phyloP scores from a whole-genome alignment of 1,140 invertebrate species.

The Drosophila arawakana region DNA sequence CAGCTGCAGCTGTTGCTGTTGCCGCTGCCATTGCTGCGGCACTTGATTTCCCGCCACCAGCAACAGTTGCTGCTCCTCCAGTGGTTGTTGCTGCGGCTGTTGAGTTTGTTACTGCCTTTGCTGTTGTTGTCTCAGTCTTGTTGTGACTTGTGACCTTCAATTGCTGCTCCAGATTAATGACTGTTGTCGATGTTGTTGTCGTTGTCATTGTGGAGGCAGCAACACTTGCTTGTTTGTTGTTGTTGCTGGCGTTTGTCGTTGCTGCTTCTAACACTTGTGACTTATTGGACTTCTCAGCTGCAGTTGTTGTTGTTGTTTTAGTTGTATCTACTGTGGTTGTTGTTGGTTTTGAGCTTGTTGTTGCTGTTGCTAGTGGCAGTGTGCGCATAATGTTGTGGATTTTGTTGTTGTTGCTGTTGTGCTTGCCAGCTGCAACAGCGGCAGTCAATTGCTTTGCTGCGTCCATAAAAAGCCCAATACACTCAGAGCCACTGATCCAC shows the following conservation, averaged over 20 bases:
- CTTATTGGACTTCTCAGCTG: conserved; percentile 14
- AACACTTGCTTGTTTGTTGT: conserved; percentile 11
- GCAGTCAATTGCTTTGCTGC: conserved; percentile 78
- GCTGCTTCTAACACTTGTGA: conserved; percentile 25
- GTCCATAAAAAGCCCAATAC: conserved; percentile 66
- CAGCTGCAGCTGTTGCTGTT: conserved; percentile 65
- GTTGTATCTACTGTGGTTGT: conserved; percentile 9
- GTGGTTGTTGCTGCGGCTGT: conserved; percentile 25
- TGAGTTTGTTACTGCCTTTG: conserved; percentile 18
- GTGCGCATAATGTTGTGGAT: conserved; percentile 29
- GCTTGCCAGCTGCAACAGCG: conserved; percentile 58
- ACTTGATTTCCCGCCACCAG: conserved; percentile 36
- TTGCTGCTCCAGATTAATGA: neutral
- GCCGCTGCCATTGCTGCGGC: conserved; percentile 70
- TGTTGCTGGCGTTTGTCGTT: conserved; percentile 17
- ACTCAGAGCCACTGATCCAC: conserved; percentile 19
- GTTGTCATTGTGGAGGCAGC: conserved; percentile 26
- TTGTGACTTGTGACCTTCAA: conserved; percentile 1
- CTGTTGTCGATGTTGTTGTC: conserved; percentile 20
- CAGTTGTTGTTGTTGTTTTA: conserved; percentile 9
- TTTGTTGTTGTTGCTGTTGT: conserved; percentile 17
- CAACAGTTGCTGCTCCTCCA: conserved; percentile 17
- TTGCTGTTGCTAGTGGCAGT: conserved; percentile 18
- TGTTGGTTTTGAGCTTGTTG: conserved; percentile 28
- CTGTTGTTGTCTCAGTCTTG: conserved; percentile 3